Conservation (phyloP, 2,888 invertebrate species). For the Drosophila monieri region DNA sequence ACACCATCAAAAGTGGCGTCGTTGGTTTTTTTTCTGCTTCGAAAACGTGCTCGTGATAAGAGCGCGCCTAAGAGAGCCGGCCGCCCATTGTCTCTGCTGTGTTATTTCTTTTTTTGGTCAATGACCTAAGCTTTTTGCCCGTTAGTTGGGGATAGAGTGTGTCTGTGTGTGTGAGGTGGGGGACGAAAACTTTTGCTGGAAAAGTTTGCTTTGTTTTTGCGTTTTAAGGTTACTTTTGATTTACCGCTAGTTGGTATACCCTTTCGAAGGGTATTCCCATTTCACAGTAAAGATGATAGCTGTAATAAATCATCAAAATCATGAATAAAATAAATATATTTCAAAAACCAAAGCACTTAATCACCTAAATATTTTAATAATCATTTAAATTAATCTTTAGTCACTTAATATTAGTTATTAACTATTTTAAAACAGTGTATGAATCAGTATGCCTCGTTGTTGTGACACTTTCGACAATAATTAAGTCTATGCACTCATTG, state of each 20-base stretch:
- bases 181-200: conserved; percentile 10
- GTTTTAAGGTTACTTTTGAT: conserved; percentile 18
- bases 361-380: too few relatives aligned
- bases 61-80: conserved; percentile 24
- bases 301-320: too few relatives aligned
- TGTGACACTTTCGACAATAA: conserved; percentile 53
- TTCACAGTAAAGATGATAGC: too few relatives aligned
- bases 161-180: conserved; percentile 1
- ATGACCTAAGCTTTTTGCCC: conserved; percentile 70
- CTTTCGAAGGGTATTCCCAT: neutral
- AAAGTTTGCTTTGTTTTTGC: conserved; percentile 6
- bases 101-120: conserved; percentile 74
- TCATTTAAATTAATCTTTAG: too few relatives aligned
- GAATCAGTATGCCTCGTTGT: conserved; percentile 13
- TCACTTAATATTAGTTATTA: too few relatives aligned
- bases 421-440: too few relatives aligned
- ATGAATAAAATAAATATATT: too few relatives aligned
- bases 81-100: conserved; percentile 33
- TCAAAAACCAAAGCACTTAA: too few relatives aligned
- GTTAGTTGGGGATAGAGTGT: conserved; percentile 42
- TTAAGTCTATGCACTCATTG: conserved; percentile 57
- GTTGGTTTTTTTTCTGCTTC: conserved; percentile 50
- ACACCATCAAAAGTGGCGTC: conserved; percentile 54
- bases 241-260: conserved; percentile 7
- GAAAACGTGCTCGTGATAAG: conserved; percentile 66